Conservation (phyloP, 2,113 vertebrate species). For the Lepisosteus oculatus region DNA sequence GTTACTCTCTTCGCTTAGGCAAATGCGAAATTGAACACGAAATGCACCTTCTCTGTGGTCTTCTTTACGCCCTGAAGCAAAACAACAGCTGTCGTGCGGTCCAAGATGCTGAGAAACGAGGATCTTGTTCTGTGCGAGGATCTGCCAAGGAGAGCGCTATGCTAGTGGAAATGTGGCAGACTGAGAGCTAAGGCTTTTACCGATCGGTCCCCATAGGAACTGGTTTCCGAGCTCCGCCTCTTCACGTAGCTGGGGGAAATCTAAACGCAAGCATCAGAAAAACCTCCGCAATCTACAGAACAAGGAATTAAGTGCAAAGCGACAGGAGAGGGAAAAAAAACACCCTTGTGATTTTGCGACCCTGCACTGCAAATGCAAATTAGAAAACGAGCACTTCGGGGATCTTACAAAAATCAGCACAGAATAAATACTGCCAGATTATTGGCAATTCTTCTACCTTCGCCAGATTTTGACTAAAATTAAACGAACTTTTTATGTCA, state of each 20-base stretch:
- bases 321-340: too few species aligned
- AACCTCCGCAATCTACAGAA: too few species aligned
- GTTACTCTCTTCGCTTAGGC: too few species aligned
- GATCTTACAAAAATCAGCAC: too few species aligned
- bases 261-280: conserved; percentile 2
- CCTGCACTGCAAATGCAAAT: too few species aligned
- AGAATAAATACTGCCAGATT: too few species aligned
- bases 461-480: too few species aligned
- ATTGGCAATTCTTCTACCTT: too few species aligned
- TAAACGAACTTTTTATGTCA: too few species aligned
- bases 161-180: not conserved
- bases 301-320: too few species aligned
- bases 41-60: not conserved
- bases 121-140: not conserved
- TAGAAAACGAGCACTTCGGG: too few species aligned
- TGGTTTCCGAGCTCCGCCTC: conserved; percentile 37
- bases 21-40: not conserved
- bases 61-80: not conserved
- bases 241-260: not conserved
- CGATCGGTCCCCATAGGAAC: conserved; percentile 48
- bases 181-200: conserved; percentile 23
- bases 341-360: too few species aligned
- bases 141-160: not conserved
- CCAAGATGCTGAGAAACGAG: not conserved
- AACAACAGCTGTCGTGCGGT: not conserved